A percentile compares a stretch with the other conserved stretches of the same genome.
These are phyloP conservation scores for Nephrotoma flavescens DNA, from an alignment of 2,888 invertebrate species.

Conservation along the genomic window DNA sequence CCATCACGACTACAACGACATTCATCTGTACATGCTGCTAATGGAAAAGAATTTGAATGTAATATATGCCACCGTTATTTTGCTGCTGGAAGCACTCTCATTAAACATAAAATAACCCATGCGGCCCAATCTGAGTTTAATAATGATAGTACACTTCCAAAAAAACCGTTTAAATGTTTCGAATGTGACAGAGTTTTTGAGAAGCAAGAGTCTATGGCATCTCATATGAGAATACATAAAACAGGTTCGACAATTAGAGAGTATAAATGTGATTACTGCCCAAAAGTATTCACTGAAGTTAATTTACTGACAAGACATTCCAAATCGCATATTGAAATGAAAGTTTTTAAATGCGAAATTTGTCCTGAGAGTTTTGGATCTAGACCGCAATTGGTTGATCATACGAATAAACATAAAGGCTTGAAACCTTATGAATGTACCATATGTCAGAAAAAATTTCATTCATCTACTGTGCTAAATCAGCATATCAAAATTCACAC, in stretches of 20 bases:
- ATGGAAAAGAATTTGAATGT: constrained; percentile 20
- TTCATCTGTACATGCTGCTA: constrained; percentile 16
- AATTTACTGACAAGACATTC: constrained; percentile 34
- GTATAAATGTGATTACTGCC: constrained; percentile 33
- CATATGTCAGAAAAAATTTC: neutral
- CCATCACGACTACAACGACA: constrained; percentile 30
- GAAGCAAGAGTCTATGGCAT: constrained; percentile 36
- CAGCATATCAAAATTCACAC: neutral
- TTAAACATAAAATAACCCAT: constrained; percentile 21
- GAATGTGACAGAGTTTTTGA: constrained; percentile 37
- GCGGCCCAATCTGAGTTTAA: constrained; percentile 7
- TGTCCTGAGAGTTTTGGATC: constrained; percentile 43
- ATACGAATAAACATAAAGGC: constrained; percentile 27
- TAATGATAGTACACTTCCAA: neutral
- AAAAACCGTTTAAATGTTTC: constrained; percentile 29
- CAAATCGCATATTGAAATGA: constrained; percentile 37
- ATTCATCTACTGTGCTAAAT: neutral
- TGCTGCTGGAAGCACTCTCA: constrained; percentile 19
- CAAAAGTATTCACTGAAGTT: constrained; percentile 32
- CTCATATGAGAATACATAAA: constrained; percentile 28
- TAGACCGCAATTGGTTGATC: constrained; percentile 39
- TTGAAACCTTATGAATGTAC: neutral
- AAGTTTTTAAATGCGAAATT: constrained; percentile 36
- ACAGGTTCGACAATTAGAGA: constrained; percentile 16
- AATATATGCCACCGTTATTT: constrained; percentile 18